Evolutionary conservation across 2,797 vertebrate genomes (phyloP).

Genomic region (Lepilemur ruficaudatus): DNA sequence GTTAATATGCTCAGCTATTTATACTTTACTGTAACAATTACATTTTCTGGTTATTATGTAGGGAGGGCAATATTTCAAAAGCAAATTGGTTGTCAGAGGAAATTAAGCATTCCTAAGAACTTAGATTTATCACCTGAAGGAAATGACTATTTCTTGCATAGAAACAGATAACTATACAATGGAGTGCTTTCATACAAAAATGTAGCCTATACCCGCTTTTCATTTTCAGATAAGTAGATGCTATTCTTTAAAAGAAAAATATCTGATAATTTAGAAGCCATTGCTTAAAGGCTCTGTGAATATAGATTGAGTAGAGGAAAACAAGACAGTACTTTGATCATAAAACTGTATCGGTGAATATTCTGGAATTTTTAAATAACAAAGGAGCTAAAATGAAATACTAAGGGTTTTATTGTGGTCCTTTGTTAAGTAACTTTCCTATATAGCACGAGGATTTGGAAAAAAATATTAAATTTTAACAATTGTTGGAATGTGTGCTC

Average conservation of each 20-base stretch:
- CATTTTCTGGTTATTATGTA: constrained; percentile 42
- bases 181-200: neutral
- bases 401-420: neutral
- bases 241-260: neutral
- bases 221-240: constrained; percentile 31
- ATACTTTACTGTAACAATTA: constrained; percentile 48
- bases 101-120: constrained; percentile 45
- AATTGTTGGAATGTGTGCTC: neutral
- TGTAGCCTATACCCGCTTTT: neutral
- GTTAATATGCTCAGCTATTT: constrained; percentile 37
- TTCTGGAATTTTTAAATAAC: neutral
- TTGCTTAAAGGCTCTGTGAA: neutral
- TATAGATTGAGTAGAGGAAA: neutral
- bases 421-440: neutral
- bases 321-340: neutral
- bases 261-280: neutral
- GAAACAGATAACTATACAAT: constrained; percentile 12
- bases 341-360: neutral
- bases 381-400: neutral
- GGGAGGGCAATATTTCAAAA: constrained; percentile 61
- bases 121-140: constrained; percentile 46
- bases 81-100: constrained; percentile 65
- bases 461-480: neutral
- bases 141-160: constrained; percentile 26
- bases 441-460: neutral